Percentiles rank a stretch among this genome's conserved stretches.
Conservation (phyloP, 2,888 invertebrate species). For the Eustalomyia histrio region DNA sequence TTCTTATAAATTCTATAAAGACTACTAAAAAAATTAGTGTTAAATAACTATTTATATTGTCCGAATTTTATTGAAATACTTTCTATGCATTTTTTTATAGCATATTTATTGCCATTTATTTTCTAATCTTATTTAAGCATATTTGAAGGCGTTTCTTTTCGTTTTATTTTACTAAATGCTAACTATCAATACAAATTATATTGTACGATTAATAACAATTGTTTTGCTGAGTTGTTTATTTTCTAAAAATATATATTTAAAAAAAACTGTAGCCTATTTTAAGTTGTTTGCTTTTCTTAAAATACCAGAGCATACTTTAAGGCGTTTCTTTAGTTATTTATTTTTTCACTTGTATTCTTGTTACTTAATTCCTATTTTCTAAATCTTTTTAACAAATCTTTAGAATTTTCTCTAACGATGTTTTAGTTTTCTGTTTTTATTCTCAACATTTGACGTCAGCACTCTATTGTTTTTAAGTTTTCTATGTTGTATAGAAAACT, state of each 20-base stretch:
- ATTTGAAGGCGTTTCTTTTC: conserved; percentile 14
- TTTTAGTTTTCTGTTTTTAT: conserved; percentile 4
- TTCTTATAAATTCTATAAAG: too few species aligned
- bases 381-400: conserved; percentile 36
- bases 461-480: conserved; percentile 36
- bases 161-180: background rate
- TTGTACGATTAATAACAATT: conserved; percentile 34
- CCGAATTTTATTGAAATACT: too few species aligned
- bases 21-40: too few species aligned
- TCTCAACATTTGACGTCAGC: conserved; percentile 55
- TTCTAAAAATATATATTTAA: background rate
- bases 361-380: conserved; percentile 22
- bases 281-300: conserved; percentile 12
- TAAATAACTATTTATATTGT: too few species aligned
- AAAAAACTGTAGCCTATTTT: conserved; percentile 44
- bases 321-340: conserved; percentile 30
- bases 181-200: background rate
- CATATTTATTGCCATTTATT: conserved; percentile 5
- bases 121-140: conserved; percentile 22
- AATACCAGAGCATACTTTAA: conserved; percentile 37
- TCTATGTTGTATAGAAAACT: conserved; percentile 26
- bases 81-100: background rate
- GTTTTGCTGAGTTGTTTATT: background rate
- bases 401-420: conserved; percentile 24
- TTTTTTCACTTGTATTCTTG: conserved; percentile 13